Percentiles rank a stretch among this genome's conserved stretches.
phyloP scores from a whole-genome alignment of 2,797 vertebrate species.

The Varecia variegata region DNA sequence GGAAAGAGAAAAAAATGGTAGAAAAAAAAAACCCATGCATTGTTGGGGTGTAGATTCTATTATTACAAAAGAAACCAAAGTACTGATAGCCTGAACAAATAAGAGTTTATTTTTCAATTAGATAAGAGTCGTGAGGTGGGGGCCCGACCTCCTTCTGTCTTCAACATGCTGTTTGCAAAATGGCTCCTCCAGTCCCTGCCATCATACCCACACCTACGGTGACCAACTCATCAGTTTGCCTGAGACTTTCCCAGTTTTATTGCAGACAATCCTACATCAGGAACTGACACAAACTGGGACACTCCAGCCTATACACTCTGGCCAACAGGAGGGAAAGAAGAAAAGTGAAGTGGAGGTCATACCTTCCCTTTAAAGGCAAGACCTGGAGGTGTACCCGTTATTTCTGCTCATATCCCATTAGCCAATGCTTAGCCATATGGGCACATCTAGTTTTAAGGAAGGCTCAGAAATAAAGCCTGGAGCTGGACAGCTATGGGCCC shows the following conservation, averaged over 20 bases:
- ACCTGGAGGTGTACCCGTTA: background rate
- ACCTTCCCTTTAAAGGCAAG: background rate
- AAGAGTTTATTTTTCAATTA: background rate
- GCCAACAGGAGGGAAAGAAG: background rate
- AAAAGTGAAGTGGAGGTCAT: background rate
- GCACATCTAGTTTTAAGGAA: background rate
- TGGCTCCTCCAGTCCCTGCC: background rate
- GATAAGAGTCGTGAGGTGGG: background rate
- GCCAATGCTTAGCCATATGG: background rate
- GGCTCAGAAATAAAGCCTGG: background rate
- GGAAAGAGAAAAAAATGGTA: background rate
- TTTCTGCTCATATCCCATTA: background rate
- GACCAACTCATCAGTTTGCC: background rate
- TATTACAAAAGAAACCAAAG: background rate
- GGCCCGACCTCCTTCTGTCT: background rate
- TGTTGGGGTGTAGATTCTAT: background rate
- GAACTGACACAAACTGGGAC: background rate
- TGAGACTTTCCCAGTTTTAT: background rate
- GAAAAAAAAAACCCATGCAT: background rate
- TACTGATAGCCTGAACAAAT: background rate
- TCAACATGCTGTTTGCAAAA: background rate
- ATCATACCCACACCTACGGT: background rate
- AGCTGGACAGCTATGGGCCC: too few relatives aligned
- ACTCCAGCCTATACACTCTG: background rate
- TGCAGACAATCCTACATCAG: background rate